Percentiles rank a stretch among this genome's conserved stretches.
phyloP scores from a whole-genome alignment of 2,888 invertebrate genomes.

The Drosophila mercatorum region DNA sequence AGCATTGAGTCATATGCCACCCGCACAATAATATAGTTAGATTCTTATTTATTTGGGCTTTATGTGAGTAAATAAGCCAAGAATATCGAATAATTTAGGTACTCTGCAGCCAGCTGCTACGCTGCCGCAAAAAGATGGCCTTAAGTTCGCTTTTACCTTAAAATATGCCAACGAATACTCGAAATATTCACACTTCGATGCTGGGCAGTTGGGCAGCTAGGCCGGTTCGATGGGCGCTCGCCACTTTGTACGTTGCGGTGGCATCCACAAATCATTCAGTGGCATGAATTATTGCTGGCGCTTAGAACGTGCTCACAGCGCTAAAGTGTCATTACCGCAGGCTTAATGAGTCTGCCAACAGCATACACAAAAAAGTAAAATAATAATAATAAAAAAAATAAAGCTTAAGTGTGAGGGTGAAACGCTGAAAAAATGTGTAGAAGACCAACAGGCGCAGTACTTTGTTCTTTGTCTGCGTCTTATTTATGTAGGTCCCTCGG shows the following conservation, averaged over 20 bases:
- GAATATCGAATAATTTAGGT: constrained; percentile 12
- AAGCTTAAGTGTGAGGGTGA: constrained; percentile 9
- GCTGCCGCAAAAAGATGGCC: constrained; percentile 16
- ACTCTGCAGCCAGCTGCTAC: constrained; percentile 39
- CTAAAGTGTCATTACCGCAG: constrained; percentile 77
- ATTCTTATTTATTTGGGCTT: constrained; percentile 4
- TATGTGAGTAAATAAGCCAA: constrained; percentile 9
- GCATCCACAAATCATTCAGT: constrained; percentile 80
- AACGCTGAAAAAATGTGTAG: constrained; percentile 53
- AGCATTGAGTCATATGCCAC: neutral
- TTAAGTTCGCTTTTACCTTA: constrained; percentile 43
- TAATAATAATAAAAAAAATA: constrained; percentile 6
- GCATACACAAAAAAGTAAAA: constrained; percentile 22
- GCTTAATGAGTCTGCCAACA: constrained; percentile 71
- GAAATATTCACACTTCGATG: constrained; percentile 70
- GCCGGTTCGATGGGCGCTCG: constrained; percentile 41
- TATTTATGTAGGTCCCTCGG: constrained; percentile 67
- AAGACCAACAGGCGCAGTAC: constrained; percentile 54
- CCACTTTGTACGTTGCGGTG: constrained; percentile 31
- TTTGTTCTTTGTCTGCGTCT: constrained; percentile 70
- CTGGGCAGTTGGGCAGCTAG: constrained; percentile 24
- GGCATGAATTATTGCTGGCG: constrained; percentile 80
- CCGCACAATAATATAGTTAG: neutral
- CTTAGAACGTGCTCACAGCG: constrained; percentile 78
- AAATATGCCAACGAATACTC: constrained; percentile 62